Evolutionary conservation across 2,888 invertebrate species (phyloP).

Genomic region (Nephrocerus scutellatus): DNA sequence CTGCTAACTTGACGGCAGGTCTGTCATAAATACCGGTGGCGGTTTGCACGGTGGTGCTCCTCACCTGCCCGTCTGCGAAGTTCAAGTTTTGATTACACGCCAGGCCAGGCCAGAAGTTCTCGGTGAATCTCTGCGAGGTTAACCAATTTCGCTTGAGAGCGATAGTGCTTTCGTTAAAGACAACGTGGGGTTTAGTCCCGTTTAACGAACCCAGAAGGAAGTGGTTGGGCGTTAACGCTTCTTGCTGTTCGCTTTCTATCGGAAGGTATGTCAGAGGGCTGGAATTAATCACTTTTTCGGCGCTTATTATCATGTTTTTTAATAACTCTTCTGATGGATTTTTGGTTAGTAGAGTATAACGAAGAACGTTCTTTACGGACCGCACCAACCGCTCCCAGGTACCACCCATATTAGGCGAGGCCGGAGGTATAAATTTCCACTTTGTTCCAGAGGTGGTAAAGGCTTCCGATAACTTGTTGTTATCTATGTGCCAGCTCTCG

Average conservation of each 20-base stretch:
- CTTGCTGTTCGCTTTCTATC: slow-evolving; percentile 7
- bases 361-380: slow-evolving; percentile 6
- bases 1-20: too few relatives aligned
- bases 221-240: slow-evolving; percentile 18
- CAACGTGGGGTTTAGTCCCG: slow-evolving; percentile 11
- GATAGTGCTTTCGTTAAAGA: too few relatives aligned
- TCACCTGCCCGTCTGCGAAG: too few relatives aligned
- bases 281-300: slow-evolving; percentile 15
- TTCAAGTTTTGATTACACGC: too few relatives aligned
- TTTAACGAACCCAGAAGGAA: slow-evolving; percentile 14
- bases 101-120: too few relatives aligned
- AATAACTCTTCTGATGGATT: slow-evolving; percentile 15
- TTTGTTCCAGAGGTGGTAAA: slow-evolving; percentile 14
- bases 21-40: too few relatives aligned
- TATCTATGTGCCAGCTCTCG: slow-evolving; percentile 15
- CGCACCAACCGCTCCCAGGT: slow-evolving; percentile 16
- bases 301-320: slow-evolving; percentile 10
- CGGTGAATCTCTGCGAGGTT: too few relatives aligned
- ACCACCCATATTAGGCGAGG: slow-evolving; percentile 5
- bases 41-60: too few relatives aligned
- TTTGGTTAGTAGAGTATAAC: slow-evolving; percentile 1
- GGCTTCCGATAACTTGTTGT: slow-evolving; percentile 12
- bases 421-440: slow-evolving; percentile 14
- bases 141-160: too few relatives aligned
- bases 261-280: slow-evolving; percentile 16